Evolutionary conservation across 2,797 vertebrate species (phyloP).

Genomic region (Cygnus olor): DNA sequence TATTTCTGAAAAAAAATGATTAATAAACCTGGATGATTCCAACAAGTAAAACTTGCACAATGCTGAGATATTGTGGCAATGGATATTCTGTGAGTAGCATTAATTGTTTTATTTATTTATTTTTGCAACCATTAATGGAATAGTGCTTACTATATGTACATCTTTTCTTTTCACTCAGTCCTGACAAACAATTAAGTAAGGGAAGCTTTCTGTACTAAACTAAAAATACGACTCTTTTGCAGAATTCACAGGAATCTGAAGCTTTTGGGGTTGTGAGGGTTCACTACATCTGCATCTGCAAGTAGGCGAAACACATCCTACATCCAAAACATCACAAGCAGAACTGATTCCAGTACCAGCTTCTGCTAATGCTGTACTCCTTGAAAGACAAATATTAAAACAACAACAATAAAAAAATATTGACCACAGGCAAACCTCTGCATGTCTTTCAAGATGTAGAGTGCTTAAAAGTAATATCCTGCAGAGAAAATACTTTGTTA

Average conservation of each 20-base stretch:
- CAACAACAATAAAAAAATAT: not conserved
- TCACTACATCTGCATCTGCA: not conserved
- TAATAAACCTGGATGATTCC: not conserved
- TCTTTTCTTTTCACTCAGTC: not conserved
- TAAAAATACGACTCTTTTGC: not conserved
- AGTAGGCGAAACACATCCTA: accelerated
- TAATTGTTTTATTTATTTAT: not conserved
- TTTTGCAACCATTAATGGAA: not conserved
- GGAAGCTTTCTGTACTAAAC: not conserved
- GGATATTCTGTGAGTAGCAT: not conserved
- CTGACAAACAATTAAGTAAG: not conserved
- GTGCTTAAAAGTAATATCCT: not conserved
- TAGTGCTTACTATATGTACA: not conserved
- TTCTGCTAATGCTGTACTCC: not conserved
- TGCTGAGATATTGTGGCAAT: not conserved
- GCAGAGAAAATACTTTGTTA: not conserved
- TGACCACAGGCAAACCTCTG: not conserved
- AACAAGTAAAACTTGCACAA: not conserved
- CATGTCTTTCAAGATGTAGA: not conserved
- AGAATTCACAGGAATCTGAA: not conserved
- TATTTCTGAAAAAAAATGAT: not conserved
- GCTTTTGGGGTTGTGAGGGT: not conserved
- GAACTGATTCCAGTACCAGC: not conserved
- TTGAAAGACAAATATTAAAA: not conserved
- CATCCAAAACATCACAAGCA: not conserved